Base-by-base conservation (phyloP, 2,888 invertebrate species). In the Julus scanicus region DNA sequence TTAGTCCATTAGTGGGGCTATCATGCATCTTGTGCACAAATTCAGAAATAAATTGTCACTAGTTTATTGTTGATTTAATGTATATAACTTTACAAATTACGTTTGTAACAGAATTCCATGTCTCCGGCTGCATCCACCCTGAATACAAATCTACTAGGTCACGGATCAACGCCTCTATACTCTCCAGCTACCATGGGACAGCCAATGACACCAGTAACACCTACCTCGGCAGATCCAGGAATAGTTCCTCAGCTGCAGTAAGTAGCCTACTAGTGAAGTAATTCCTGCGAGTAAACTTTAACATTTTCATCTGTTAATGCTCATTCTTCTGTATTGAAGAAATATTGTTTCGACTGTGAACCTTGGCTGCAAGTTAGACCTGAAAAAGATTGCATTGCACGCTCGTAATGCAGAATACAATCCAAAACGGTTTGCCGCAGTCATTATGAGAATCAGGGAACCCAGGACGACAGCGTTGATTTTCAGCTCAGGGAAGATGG, bases 381-480 rank as follows among this genome's bases (percentile, higher is more conserved):
- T 99, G 89, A 99, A 99, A 92, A 97, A 97, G 93, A 99, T 99
- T 91, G 99, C 99, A 0, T 93, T 99, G 2, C 98, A 98, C 92
- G 99, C 99, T 0, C 95, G 99, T 92, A 99, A 99, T 93, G 99
- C 99, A 1, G 99, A 99, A 93, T 99, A 99, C 92, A 99, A 99
- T 92, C 99, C 99, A 11, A 99, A 99, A 93, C 96, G 99, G 91
- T 99, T 99, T 94, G 98, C 99, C 87, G 99, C 99, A 71, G 99
- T 99, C 4, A 99, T 99, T 88, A 99, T 99, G 99, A 93, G 95
- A 91, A 95, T 95, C 90, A 94, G 99, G 91, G 99, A 96, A 87
- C 94, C 94, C 0, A 91, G 94, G 88, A 99, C 96, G 0, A 96
- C 96, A 0, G 96, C 96, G 20, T 93, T 97, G 6, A 96, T 96